Conservation (phyloP, 2,888 invertebrate genomes). For the Girardia tigrina region DNA sequence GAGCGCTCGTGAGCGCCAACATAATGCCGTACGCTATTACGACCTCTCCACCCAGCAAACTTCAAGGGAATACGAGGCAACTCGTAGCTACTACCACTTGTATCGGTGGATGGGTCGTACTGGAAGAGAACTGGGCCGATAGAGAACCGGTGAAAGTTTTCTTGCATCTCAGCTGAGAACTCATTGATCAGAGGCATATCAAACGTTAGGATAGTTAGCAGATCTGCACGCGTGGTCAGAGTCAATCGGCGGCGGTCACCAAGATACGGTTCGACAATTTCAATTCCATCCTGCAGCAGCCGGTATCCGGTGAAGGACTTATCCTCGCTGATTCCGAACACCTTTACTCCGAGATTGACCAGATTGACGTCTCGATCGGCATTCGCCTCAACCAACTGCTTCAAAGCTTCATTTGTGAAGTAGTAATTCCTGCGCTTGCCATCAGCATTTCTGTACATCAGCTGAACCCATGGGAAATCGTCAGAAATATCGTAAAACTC, state of each 20-base stretch:
- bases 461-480: conserved; percentile 58
- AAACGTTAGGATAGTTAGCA: conserved; percentile 30
- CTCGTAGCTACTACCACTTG: neutral
- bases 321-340: conserved; percentile 35
- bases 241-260: conserved; percentile 5
- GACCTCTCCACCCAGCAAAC: conserved; percentile 36
- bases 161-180: neutral
- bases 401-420: conserved; percentile 68
- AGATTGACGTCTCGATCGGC: conserved; percentile 67
- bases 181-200: conserved; percentile 28
- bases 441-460: conserved; percentile 65
- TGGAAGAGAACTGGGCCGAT: conserved; percentile 35
- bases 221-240: conserved; percentile 17
- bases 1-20: conserved; percentile 33
- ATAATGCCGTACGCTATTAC: conserved; percentile 31
- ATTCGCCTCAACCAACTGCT: conserved; percentile 60
- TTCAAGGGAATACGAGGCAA: conserved; percentile 16
- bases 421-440: conserved; percentile 81
- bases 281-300: conserved; percentile 35
- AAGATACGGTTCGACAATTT: conserved; percentile 15
- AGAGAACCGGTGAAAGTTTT: conserved; percentile 18
- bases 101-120: neutral
- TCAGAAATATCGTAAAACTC: conserved; percentile 65
- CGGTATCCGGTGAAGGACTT: conserved; percentile 33
- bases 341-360: conserved; percentile 86